Base-by-base conservation (phyloP, 2,797 vertebrate species). In the Danio choprae region DNA sequence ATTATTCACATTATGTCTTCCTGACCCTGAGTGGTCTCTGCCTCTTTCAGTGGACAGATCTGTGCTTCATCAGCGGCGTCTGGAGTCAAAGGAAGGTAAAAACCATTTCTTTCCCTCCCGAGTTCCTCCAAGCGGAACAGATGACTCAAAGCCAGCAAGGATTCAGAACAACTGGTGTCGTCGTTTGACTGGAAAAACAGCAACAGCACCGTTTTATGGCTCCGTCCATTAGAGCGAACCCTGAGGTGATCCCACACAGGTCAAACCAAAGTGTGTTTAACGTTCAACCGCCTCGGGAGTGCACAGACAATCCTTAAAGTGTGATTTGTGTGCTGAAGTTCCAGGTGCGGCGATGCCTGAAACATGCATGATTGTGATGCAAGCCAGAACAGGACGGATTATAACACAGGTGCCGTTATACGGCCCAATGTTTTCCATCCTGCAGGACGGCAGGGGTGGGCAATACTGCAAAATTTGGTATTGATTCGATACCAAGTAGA, bases 141-240 rank as follows among this genome's bases (percentile, higher is more conserved):
- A 89, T 89, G 83, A 88, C 88, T 91, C 90, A 88, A 89, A 89
- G 86, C 41, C 6, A 68, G 82, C 87, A 87, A 92, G 83, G 83
- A 88, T 86, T 84, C 84, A 60, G 86, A 90, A 91, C 92, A 92
- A 91, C 91, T 94, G 91, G 87, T 91, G 89, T 89, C 85, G 76
- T 87, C 87, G 87, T 89, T 89, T 82, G 86, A 83, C 87, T 81
- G 87, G 88, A 84, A 89, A 92, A 90, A 91, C 90, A 89, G 84
- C 79, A 87, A 87, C 84, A 87, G 83, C 87, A 90, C 86, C 86
- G 86, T 88, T 93, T 93, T 92, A 92, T 87, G 86, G 88, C 90
- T 88, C 79, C 4, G 48, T 80, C 89, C 86, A 88, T 90, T 89
- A 90, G 89, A 86, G 85, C 63, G 56, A 80, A 83, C 88, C 87